These are phyloP conservation scores for Chironomus tentans DNA, from an alignment of 2,888 invertebrate genomes.

Conservation along the genomic window DNA sequence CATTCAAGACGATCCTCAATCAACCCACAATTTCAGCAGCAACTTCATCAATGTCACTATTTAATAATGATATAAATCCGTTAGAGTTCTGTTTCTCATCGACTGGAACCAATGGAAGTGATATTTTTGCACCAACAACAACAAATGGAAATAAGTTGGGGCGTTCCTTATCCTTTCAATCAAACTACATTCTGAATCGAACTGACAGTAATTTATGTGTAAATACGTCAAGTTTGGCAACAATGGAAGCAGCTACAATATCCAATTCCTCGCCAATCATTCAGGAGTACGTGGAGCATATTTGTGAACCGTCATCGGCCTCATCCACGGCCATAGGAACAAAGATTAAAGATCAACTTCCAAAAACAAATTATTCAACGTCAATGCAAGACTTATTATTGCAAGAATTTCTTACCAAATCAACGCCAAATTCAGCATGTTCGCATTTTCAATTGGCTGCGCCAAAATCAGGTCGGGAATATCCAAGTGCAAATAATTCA, in stretches of 20 bases:
- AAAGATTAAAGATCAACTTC: neutral
- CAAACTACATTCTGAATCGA: conserved; percentile 1
- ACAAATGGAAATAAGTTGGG: neutral
- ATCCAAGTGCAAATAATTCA: conserved; percentile 7
- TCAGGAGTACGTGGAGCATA: conserved; percentile 9
- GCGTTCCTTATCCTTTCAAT: conserved; percentile 15
- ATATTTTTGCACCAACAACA: neutral
- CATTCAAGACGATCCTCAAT: conserved; percentile 30
- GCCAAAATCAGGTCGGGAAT: neutral
- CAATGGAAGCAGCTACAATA: neutral
- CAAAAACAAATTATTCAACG: neutral
- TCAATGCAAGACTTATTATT: conserved; percentile 6
- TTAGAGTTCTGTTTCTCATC: conserved; percentile 3
- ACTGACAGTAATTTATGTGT: conserved; percentile 4
- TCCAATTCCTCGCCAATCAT: conserved; percentile 2
- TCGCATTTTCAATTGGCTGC: neutral
- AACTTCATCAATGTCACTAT: conserved; percentile 8
- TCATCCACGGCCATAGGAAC: neutral
- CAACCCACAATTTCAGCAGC: neutral
- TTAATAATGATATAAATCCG: conserved; percentile 6
- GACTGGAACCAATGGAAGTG: neutral
- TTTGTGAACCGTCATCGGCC: neutral
- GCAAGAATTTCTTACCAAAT: conserved; percentile 10
- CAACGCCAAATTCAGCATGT: neutral
- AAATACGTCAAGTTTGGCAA: neutral